phyloP scores from a whole-genome alignment of 2,113 vertebrate genomes.

The Galeopterus variegatus region DNA sequence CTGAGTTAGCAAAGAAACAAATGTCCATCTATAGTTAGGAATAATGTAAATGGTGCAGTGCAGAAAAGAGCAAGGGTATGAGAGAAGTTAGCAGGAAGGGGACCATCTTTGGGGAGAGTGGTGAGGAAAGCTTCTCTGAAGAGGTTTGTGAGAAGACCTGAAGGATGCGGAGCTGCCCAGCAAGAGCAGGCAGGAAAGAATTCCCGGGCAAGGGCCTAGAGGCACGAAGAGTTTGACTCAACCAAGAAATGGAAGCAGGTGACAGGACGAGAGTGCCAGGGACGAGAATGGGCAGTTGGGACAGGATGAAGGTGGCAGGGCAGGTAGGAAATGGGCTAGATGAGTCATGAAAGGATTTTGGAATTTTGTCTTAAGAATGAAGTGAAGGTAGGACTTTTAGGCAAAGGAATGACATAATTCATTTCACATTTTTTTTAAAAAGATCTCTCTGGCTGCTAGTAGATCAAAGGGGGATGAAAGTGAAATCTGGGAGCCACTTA shows the following conservation, averaged over 20 bases:
- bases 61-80: not conserved
- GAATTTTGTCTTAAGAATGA: not conserved
- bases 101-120: fast-evolving
- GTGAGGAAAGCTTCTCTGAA: not conserved
- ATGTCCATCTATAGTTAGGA: not conserved
- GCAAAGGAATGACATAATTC: not conserved
- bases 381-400: not conserved
- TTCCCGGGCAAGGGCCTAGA: not conserved
- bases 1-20: not conserved
- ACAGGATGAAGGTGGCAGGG: too few species aligned
- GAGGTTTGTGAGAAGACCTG: not conserved
- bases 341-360: fast-evolving
- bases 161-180: not conserved
- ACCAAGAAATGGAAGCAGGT: not conserved
- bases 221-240: not conserved
- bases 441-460: not conserved
- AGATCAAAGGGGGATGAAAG: not conserved
- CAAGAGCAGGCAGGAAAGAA: not conserved
- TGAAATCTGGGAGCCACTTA: not conserved
- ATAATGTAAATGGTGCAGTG: too few species aligned
- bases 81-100: not conserved
- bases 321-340: fast-evolving
- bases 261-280: not conserved
- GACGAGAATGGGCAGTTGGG: not conserved
- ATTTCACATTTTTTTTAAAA: not conserved